These are phyloP conservation scores for Rhopalosiphum nymphaeae DNA, from an alignment of 2,888 invertebrate species.

Conservation along the genomic window DNA sequence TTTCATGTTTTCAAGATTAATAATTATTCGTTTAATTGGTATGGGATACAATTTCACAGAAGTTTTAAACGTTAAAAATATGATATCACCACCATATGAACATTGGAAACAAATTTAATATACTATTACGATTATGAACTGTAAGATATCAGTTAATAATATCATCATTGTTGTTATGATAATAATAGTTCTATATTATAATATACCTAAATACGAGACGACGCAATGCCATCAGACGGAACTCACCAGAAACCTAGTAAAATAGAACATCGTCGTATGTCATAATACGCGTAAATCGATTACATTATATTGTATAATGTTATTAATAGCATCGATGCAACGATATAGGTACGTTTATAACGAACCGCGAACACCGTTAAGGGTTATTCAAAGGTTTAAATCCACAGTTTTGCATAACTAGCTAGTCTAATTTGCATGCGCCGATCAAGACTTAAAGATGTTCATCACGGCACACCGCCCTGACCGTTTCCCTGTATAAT, in stretches of 20 bases:
- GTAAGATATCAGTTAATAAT: background rate
- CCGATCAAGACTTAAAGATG: slow-evolving; percentile 35
- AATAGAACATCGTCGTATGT: background rate
- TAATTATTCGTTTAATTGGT: background rate
- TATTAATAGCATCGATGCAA: background rate
- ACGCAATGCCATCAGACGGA: background rate
- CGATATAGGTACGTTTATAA: background rate
- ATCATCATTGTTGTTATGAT: background rate
- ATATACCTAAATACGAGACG: background rate
- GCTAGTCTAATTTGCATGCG: slow-evolving; percentile 14
- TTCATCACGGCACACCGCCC: too few relatives aligned
- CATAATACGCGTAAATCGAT: background rate
- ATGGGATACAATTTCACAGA: background rate
- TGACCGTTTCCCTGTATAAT: background rate
- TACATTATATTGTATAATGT: background rate
- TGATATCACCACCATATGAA: background rate
- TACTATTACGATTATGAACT: background rate
- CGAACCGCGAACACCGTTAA: background rate
- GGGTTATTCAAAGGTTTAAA: background rate
- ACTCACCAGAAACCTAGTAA: background rate
- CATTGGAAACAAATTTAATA: background rate
- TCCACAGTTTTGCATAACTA: slow-evolving; percentile 33
- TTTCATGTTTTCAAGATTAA: background rate
- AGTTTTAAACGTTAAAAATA: background rate
- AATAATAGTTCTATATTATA: background rate